Conservation (phyloP, 1,140 invertebrate genomes). For the Dinoponera quadriceps region DNA sequence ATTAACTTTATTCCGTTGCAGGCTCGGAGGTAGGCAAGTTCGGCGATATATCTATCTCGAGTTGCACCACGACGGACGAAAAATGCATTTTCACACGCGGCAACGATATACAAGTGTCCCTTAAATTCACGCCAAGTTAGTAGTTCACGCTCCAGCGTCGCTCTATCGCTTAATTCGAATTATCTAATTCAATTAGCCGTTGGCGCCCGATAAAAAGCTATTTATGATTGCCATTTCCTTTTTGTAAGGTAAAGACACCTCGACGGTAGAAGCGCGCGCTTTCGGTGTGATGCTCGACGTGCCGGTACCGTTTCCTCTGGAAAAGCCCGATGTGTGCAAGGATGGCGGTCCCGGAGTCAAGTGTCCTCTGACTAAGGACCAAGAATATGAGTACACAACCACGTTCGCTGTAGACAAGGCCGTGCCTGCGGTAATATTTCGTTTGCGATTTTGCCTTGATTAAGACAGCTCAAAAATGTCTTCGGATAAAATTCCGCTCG, state of each 20-base stretch:
- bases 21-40: conserved; percentile 88
- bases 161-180: too few relatives aligned
- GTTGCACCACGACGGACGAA: conserved; percentile 85
- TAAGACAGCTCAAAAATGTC: too few relatives aligned
- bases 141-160: conserved; percentile 75
- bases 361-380: conserved; percentile 88
- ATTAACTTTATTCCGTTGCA: conserved; percentile 73
- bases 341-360: conserved; percentile 86
- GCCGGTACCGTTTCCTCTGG: conserved; percentile 89
- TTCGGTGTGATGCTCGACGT: conserved; percentile 90
- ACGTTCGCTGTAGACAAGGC: conserved; percentile 87
- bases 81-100: conserved; percentile 87
- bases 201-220: not conserved
- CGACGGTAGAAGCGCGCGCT: conserved; percentile 87
- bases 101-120: conserved; percentile 86
- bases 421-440: conserved; percentile 86
- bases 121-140: conserved; percentile 88
- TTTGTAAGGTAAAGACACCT: conserved; percentile 84
- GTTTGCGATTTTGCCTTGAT: not conserved
- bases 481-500: too few relatives aligned
- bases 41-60: conserved; percentile 85
- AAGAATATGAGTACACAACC: conserved; percentile 87
- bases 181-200: too few relatives aligned
- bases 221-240: conserved; percentile 38
- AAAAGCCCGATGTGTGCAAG: conserved; percentile 89